Percentiles rank a stretch among this genome's conserved stretches.
phyloP scores from a whole-genome alignment of 2,113 vertebrate species.

The Meles meles region DNA sequence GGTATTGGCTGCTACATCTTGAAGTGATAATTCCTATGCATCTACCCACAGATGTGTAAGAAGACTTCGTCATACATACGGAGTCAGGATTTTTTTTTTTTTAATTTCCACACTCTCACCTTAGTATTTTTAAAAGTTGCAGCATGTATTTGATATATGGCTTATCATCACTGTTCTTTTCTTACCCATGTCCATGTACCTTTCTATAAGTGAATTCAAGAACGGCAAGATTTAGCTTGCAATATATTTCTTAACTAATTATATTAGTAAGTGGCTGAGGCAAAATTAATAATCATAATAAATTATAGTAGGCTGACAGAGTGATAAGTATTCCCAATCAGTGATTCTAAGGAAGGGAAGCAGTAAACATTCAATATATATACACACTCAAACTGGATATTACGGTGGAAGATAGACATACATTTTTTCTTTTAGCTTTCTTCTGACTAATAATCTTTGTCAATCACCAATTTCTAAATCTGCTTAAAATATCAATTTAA shows the following conservation, averaged over 20 bases:
- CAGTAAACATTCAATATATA: background rate
- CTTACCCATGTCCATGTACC: background rate
- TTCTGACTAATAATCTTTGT: background rate
- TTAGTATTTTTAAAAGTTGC: background rate
- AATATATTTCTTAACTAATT: background rate
- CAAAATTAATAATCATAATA: background rate
- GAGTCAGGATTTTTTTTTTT: background rate
- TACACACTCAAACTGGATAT: background rate
- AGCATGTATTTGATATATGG: background rate
- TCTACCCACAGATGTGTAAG: background rate
- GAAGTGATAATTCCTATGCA: background rate
- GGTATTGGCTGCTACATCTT: background rate
- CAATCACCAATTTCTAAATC: background rate
- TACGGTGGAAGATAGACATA: background rate
- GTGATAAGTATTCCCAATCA: background rate
- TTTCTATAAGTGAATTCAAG: background rate
- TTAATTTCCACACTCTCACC: background rate
- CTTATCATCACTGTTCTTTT: background rate
- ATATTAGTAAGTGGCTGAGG: background rate
- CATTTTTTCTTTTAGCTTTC: background rate
- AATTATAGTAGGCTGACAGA: background rate
- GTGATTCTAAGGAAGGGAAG: background rate
- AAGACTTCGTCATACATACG: background rate
- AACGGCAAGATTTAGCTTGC: background rate
- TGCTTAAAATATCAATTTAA: background rate